These are phyloP conservation scores for Drosophila punjabiensis DNA, from an alignment of 1,140 invertebrate genomes.

Conservation along the genomic window DNA sequence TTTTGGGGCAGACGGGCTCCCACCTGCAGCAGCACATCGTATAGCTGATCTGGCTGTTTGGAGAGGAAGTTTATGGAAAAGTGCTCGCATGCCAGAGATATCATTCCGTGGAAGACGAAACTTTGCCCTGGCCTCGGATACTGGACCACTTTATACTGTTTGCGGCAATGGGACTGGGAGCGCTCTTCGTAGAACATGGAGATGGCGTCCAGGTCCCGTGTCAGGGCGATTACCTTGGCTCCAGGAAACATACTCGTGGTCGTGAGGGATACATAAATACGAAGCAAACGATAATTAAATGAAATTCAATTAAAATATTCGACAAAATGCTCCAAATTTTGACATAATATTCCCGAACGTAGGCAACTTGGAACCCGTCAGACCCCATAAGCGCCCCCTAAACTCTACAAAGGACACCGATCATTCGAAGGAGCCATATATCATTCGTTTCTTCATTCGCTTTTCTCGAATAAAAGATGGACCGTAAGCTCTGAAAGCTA, in stretches of 20 bases:
- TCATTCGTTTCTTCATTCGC: background rate
- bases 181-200: conserved; percentile 65
- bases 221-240: conserved; percentile 38
- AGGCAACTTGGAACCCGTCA: background rate
- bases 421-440: background rate
- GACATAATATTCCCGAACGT: conserved; percentile 18
- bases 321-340: conserved; percentile 29
- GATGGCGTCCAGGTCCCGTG: conserved; percentile 49
- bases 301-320: background rate
- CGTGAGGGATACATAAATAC: background rate
- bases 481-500: conserved; percentile 3
- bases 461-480: background rate
- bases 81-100: conserved; percentile 56
- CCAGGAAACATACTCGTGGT: conserved; percentile 54
- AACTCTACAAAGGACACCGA: background rate
- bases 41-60: background rate
- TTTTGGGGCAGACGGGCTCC: conserved; percentile 90
- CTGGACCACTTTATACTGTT: conserved; percentile 26
- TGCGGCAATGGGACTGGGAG: conserved; percentile 28
- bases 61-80: conserved; percentile 59
- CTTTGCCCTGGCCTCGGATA: conserved; percentile 48
- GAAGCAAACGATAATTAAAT: background rate
- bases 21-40: conserved; percentile 91
- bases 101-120: conserved; percentile 67
- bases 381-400: too few relatives aligned